Evolutionary conservation across 2,113 vertebrate genomes (phyloP).

Genomic region (Halcyon senegalensis): DNA sequence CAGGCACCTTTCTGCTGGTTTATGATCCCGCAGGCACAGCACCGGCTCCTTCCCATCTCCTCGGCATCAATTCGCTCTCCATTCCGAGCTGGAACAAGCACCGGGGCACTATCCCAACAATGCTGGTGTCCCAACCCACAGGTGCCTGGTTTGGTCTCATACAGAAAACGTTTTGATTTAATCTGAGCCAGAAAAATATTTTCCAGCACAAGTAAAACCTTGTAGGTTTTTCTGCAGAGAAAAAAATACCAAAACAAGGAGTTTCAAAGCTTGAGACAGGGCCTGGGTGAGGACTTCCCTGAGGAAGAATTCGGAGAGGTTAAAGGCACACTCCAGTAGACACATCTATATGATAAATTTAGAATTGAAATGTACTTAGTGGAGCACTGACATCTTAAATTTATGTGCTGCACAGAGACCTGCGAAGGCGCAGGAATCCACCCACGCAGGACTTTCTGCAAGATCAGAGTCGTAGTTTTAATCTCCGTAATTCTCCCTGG

Average conservation of each 20-base stretch:
- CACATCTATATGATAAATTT: constrained; percentile 32
- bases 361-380: background rate
- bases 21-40: background rate
- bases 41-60: background rate
- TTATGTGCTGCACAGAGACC: background rate
- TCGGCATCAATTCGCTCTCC: background rate
- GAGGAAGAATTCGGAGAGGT: background rate
- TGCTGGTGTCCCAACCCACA: too few relatives aligned
- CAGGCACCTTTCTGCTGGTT: background rate
- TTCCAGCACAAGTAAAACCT: background rate
- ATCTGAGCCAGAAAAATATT: background rate
- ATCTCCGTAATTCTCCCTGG: background rate
- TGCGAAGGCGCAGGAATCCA: background rate
- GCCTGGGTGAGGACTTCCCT: background rate
- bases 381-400: background rate
- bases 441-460: background rate
- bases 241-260: background rate
- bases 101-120: too few relatives aligned
- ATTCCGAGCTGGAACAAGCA: too few relatives aligned
- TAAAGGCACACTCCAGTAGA: background rate
- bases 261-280: background rate
- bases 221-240: background rate
- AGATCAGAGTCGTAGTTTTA: background rate
- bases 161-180: background rate
- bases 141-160: background rate